These are phyloP conservation scores for Cantharis rustica DNA, from an alignment of 2,888 invertebrate genomes.

Conservation along the genomic window DNA sequence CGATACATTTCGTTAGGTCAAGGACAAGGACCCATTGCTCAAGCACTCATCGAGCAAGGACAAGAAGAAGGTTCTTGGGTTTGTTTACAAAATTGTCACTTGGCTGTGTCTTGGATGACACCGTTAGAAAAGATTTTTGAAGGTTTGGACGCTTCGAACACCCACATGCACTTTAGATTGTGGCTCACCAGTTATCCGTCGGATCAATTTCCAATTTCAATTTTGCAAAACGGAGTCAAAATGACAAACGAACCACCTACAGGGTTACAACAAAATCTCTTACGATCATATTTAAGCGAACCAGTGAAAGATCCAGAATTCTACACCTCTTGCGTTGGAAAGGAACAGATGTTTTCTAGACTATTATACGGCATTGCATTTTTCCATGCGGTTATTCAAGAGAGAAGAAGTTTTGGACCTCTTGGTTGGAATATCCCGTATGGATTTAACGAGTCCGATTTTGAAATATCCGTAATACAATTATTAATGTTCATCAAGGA, in stretches of 20 bases:
- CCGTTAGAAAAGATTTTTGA: conserved; percentile 77
- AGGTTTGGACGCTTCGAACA: conserved; percentile 69
- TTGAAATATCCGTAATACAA: conserved; percentile 81
- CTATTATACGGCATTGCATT: conserved; percentile 81
- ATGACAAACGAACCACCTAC: conserved; percentile 94
- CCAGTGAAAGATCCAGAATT: conserved; percentile 84
- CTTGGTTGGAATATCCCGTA: conserved; percentile 88
- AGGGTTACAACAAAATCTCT: conserved; percentile 82
- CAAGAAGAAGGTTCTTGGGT: conserved; percentile 79
- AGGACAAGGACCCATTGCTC: conserved; percentile 76
- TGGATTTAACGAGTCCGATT: conserved; percentile 84
- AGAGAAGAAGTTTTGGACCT: conserved; percentile 80
- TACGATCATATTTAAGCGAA: conserved; percentile 83
- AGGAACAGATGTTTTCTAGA: conserved; percentile 78
- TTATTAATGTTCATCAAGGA: conserved; percentile 82
- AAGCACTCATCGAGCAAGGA: conserved; percentile 71
- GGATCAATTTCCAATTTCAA: conserved; percentile 81
- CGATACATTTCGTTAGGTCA: conserved; percentile 82
- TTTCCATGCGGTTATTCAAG: conserved; percentile 83
- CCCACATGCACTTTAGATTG: conserved; percentile 74
- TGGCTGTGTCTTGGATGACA: conserved; percentile 82
- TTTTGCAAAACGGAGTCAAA: conserved; percentile 88
- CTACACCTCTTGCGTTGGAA: conserved; percentile 76
- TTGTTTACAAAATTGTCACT: conserved; percentile 84
- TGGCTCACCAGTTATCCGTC: conserved; percentile 93